A percentile compares a stretch with the other conserved stretches of the same genome.
Conservation (phyloP, 1,140 invertebrate genomes). For the Leptopilina boulardi region DNA sequence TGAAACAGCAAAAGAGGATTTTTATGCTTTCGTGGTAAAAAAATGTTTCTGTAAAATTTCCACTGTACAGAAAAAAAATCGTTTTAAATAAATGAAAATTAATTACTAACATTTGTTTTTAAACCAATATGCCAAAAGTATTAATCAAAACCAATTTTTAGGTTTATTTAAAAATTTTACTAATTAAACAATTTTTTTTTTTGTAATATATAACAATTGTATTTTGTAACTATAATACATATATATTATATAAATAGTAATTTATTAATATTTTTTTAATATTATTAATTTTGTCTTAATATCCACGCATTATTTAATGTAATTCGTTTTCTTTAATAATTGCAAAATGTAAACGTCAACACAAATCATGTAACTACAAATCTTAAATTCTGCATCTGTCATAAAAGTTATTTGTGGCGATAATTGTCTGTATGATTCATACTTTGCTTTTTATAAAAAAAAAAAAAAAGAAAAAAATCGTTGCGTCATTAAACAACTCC, state of each 20-base stretch:
- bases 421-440: constrained; percentile 16
- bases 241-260: too few species aligned
- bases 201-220: background rate
- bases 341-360: too few species aligned
- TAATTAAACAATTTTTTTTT: too few species aligned
- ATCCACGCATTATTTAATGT: too few species aligned
- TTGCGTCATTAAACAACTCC: background rate
- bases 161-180: too few species aligned
- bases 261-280: too few species aligned
- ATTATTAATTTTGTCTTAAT: too few species aligned
- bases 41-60: background rate
- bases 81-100: background rate
- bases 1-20: constrained; percentile 3
- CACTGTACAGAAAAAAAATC: background rate
- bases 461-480: too few species aligned
- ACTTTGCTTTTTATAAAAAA: constrained; percentile 1
- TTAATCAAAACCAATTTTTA: background rate
- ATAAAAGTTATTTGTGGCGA: background rate
- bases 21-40: background rate
- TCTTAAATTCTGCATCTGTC: background rate
- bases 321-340: too few species aligned
- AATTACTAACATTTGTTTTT: background rate
- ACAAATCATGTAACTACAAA: background rate
- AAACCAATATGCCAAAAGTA: background rate
- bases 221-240: too few species aligned